Conservation (phyloP, 2,888 invertebrate species). For the Pristionchus japonicus region DNA sequence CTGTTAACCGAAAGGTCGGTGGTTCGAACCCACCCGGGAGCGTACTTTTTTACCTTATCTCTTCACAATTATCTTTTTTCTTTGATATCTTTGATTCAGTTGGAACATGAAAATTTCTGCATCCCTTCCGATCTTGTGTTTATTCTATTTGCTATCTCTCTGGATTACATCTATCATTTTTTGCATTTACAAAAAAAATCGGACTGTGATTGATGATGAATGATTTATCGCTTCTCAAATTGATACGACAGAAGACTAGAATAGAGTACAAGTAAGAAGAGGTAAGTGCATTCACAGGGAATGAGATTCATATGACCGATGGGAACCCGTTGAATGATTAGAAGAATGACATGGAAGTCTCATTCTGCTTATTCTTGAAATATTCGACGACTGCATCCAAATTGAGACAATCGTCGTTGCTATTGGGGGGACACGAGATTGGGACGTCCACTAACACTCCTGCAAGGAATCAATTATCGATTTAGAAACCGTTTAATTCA, state of each 20-base stretch:
- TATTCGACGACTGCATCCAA: slow-evolving; percentile 10
- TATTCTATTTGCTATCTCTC: too few species aligned
- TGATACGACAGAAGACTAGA: too few species aligned
- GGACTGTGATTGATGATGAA: not conserved
- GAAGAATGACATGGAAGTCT: slow-evolving; percentile 10
- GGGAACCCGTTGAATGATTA: not conserved
- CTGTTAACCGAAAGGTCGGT: not conserved
- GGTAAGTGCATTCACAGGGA: not conserved
- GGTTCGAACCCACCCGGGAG: not conserved
- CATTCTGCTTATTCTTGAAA: slow-evolving; percentile 17
- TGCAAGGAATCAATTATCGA: not conserved
- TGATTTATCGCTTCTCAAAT: too few species aligned
- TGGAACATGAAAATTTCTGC: too few species aligned
- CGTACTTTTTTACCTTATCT: not conserved
- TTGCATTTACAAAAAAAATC: too few species aligned
- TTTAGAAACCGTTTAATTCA: too few species aligned
- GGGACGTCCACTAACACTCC: slow-evolving; percentile 44
- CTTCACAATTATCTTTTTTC: too few species aligned
- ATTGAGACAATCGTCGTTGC: slow-evolving; percentile 41
- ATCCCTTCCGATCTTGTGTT: too few species aligned
- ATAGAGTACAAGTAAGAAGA: not conserved
- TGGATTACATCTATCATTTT: too few species aligned
- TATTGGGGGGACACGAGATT: not conserved
- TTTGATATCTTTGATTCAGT: too few species aligned
- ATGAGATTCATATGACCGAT: slow-evolving; percentile 20